Evolutionary conservation across 2,888 invertebrate genomes (phyloP).

Genomic region (Stratiomys singularior): DNA sequence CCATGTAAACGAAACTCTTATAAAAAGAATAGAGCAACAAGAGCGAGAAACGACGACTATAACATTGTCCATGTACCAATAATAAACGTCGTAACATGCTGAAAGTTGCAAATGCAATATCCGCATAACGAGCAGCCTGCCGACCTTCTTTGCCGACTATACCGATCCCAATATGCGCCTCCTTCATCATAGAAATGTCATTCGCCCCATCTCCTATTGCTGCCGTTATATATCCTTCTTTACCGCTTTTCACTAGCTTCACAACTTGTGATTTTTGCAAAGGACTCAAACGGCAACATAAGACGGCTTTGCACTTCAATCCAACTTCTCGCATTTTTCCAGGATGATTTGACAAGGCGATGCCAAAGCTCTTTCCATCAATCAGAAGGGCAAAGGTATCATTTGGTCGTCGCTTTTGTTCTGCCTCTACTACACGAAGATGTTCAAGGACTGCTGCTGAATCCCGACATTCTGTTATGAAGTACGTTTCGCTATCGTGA

Average conservation of each 20-base stretch:
- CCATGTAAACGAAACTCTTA: constrained; percentile 83
- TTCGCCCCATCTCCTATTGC: constrained; percentile 98
- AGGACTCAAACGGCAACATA: constrained; percentile 92
- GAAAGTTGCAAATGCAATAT: constrained; percentile 88
- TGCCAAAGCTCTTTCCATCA: constrained; percentile 80
- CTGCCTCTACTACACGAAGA: constrained; percentile 70
- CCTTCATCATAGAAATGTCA: constrained; percentile 98
- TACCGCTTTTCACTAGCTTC: constrained; percentile 72
- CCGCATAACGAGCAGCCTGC: constrained; percentile 80
- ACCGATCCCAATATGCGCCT: constrained; percentile 93
- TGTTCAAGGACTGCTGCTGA: constrained; percentile 71
- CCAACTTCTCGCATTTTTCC: constrained; percentile 77
- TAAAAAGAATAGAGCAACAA: constrained; percentile 87
- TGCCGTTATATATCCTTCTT: constrained; percentile 80
- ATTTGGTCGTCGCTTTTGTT: constrained; percentile 58
- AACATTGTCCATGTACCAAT: constrained; percentile 86
- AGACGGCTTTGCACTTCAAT: constrained; percentile 79
- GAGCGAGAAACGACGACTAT: constrained; percentile 78
- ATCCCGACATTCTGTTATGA: constrained; percentile 67
- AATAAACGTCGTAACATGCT: constrained; percentile 79
- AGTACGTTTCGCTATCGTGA: constrained; percentile 68
- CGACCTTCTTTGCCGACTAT: constrained; percentile 77
- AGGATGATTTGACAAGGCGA: constrained; percentile 72
- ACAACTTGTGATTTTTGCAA: constrained; percentile 93
- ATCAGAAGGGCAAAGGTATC: constrained; percentile 78